Conservation (phyloP, 1,140 invertebrate species). For the Drosophila busckii region DNA sequence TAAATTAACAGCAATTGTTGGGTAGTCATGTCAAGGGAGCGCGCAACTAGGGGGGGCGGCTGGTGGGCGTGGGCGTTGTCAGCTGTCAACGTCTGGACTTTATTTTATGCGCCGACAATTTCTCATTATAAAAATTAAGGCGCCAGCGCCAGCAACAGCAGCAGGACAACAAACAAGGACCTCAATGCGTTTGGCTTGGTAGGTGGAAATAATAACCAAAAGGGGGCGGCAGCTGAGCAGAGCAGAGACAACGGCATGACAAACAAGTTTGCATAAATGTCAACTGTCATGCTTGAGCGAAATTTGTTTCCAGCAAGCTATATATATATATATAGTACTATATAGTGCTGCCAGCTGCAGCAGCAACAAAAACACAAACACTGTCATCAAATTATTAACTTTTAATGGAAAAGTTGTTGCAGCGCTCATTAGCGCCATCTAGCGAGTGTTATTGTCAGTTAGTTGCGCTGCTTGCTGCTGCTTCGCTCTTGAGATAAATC, state of each 20-base stretch:
- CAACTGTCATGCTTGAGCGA: conserved; percentile 42
- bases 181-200: not conserved
- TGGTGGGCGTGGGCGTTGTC: conserved; percentile 30
- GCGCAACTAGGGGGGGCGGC: not conserved
- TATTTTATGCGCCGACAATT: conserved; percentile 75
- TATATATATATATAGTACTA: no score
- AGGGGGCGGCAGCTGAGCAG: not conserved
- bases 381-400: conserved; percentile 24
- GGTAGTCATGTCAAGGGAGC: not conserved
- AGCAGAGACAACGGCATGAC: conserved; percentile 17
- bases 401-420: conserved; percentile 49
- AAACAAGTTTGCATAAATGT: conserved; percentile 62
- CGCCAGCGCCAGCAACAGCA: conserved; percentile 27
- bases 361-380: not conserved
- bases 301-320: conserved; percentile 45
- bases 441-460: not conserved
- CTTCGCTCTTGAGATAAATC: conserved; percentile 46
- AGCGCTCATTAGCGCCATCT: conserved; percentile 47
- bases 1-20: conserved; percentile 56
- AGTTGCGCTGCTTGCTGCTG: not conserved
- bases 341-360: conserved; percentile 33
- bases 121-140: conserved; percentile 76
- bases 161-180: conserved; percentile 29
- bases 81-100: conserved; percentile 69
- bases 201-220: conserved; percentile 3